These are phyloP conservation scores for Brachypalpus laphriformis DNA, from an alignment of 2,888 invertebrate species.

Conservation along the genomic window DNA sequence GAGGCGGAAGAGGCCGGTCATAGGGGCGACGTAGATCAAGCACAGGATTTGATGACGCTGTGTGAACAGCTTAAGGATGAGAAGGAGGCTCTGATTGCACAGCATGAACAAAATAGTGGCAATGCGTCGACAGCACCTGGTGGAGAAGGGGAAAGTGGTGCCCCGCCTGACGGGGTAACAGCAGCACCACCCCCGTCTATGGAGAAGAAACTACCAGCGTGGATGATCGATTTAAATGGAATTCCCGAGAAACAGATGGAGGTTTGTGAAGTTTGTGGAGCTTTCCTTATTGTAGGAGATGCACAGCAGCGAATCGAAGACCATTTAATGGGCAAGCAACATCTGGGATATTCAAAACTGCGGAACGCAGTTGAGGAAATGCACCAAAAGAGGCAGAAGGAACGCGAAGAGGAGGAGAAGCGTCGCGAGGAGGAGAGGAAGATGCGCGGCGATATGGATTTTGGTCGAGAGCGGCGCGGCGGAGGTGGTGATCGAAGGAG, in stretches of 20 bases:
- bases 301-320: slow-evolving; percentile 99
- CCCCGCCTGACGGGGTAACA: slow-evolving; percentile 42
- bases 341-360: slow-evolving; percentile 92
- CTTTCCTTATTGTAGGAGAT: slow-evolving; percentile 99
- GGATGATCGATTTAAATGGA: slow-evolving; percentile 91
- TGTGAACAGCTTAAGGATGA: slow-evolving; percentile 98
- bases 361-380: slow-evolving; percentile 88
- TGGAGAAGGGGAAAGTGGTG: slow-evolving; percentile 31
- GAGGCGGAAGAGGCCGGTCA: slow-evolving; percentile 98
- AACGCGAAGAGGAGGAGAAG: slow-evolving; percentile 85
- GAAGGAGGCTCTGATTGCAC: slow-evolving; percentile 90
- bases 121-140: slow-evolving; percentile 13
- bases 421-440: slow-evolving; percentile 80
- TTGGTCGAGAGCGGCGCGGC: slow-evolving; percentile 80
- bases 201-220: slow-evolving; percentile 82
- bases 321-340: slow-evolving; percentile 99
- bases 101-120: slow-evolving; percentile 88
- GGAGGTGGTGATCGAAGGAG: slow-evolving; percentile 69
- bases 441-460: slow-evolving; percentile 73
- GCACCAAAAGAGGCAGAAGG: slow-evolving; percentile 85
- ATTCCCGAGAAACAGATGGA: slow-evolving; percentile 99
- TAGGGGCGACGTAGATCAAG: slow-evolving; percentile 98
- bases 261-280: slow-evolving; percentile 99
- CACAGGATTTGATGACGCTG: slow-evolving; percentile 97
- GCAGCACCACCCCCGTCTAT: slow-evolving; percentile 43